phyloP scores from a whole-genome alignment of 2,888 invertebrate genomes.

The Microplitis manilae region DNA sequence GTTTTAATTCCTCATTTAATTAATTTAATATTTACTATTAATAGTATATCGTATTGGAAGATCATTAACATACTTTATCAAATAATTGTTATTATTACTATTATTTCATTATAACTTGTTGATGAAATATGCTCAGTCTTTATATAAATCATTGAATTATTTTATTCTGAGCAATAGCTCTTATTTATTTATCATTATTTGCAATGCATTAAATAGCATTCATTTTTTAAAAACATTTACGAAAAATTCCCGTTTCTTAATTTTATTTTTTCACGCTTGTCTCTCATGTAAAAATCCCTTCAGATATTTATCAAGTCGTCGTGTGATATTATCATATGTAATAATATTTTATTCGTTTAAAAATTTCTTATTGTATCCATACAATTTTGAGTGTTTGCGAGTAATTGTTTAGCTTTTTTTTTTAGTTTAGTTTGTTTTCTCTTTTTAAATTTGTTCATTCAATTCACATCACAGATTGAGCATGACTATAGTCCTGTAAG shows the following conservation, averaged over 20 bases:
- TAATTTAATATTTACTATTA: slow-evolving; percentile 17
- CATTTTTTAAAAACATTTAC: slow-evolving; percentile 24
- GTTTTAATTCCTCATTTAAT: slow-evolving; percentile 3
- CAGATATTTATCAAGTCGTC: slow-evolving; percentile 9
- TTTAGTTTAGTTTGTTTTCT: slow-evolving; percentile 9
- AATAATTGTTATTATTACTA: slow-evolving; percentile 14
- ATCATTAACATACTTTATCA: slow-evolving; percentile 30
- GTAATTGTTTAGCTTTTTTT: background rate
- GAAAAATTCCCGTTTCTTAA: background rate
- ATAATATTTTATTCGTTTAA: background rate
- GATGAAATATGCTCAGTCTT: slow-evolving; percentile 29
- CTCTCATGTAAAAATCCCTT: background rate
- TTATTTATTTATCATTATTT: slow-evolving; percentile 31
- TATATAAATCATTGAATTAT: slow-evolving; percentile 24
- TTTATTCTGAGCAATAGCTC: slow-evolving; percentile 32
- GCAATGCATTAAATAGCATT: slow-evolving; percentile 9
- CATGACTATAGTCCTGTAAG: slow-evolving; percentile 32
- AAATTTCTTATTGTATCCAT: slow-evolving; percentile 14
- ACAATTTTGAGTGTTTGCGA: slow-evolving; percentile 13
- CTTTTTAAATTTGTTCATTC: slow-evolving; percentile 11
- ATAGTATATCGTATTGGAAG: slow-evolving; percentile 17
- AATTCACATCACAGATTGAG: slow-evolving; percentile 35
- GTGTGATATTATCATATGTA: slow-evolving; percentile 2
- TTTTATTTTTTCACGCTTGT: background rate
- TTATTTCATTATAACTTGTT: slow-evolving; percentile 6